Conservation (phyloP, 2,797 vertebrate species). For the Aselliscus stoliczkanus region DNA sequence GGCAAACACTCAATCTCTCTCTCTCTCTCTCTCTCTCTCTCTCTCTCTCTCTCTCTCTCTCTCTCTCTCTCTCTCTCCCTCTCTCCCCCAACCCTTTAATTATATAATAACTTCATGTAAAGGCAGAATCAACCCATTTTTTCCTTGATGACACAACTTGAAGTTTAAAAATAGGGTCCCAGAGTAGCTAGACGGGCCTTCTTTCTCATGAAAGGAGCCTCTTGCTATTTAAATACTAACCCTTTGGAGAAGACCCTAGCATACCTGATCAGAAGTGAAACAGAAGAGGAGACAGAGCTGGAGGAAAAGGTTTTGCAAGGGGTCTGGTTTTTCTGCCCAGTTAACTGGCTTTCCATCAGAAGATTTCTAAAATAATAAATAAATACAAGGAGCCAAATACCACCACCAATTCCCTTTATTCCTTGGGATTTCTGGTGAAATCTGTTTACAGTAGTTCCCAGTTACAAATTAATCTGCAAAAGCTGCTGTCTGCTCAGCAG, state of each 20-base stretch:
- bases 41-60: not conserved
- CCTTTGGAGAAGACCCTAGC: not conserved
- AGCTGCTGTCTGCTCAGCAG: slow-evolving; percentile 57
- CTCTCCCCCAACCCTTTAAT: not conserved
- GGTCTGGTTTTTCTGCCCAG: not conserved
- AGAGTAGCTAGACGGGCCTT: not conserved
- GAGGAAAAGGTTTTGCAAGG: not conserved
- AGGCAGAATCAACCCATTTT: not conserved
- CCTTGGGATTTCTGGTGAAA: slow-evolving; percentile 70
- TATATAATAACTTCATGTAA: not conserved
- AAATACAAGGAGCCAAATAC: slow-evolving; percentile 53
- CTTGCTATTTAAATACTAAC: not conserved
- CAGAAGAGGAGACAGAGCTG: not conserved
- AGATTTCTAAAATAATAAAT: slow-evolving; percentile 63
- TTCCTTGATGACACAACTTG: not conserved
- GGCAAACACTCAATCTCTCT: not conserved
- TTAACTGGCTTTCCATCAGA: slow-evolving; percentile 15
- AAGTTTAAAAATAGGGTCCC: not conserved
- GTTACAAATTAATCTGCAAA: slow-evolving; percentile 74
- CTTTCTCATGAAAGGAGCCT: not conserved
- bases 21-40: not conserved
- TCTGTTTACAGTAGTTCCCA: slow-evolving; percentile 71
- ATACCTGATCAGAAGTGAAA: not conserved
- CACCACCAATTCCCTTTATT: slow-evolving; percentile 57
- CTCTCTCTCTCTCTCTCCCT: no score